These are phyloP conservation scores for Miichthys miiuy DNA, from an alignment of 2,797 vertebrate species.

Conservation along the genomic window DNA sequence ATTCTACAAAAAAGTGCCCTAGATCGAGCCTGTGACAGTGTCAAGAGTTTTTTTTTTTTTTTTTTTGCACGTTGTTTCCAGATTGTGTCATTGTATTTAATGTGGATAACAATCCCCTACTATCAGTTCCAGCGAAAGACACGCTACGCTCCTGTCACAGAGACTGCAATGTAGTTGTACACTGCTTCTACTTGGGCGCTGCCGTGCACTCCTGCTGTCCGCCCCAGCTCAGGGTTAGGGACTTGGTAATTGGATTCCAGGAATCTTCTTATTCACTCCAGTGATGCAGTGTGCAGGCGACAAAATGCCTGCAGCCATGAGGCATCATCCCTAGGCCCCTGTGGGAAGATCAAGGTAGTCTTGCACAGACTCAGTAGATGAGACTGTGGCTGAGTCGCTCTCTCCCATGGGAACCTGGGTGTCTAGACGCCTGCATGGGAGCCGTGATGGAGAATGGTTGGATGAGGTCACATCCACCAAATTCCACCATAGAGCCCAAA, in stretches of 20 bases:
- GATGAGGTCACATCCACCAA: conserved; percentile 44
- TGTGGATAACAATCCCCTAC: conserved; percentile 52
- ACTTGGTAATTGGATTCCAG: conserved; percentile 81
- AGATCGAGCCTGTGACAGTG: conserved; percentile 43
- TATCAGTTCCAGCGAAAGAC: conserved; percentile 42
- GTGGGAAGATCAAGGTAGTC: conserved; percentile 78
- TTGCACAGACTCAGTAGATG: conserved; percentile 68
- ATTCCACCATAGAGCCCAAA: conserved; percentile 6
- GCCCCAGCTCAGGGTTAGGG: conserved; percentile 64
- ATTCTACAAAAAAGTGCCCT: conserved; percentile 55
- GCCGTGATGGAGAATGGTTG: conserved; percentile 41
- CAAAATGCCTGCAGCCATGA: conserved; percentile 75
- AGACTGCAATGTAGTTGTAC: conserved; percentile 36
- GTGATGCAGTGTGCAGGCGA: conserved; percentile 71
- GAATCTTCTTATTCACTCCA: conserved; percentile 83
- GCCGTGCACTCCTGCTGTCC: conserved; percentile 63
- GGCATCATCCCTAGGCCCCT: conserved; percentile 66
- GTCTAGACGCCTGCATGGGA: conserved; percentile 55
- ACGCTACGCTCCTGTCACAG: conserved; percentile 41
- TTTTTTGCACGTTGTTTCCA: conserved; percentile 44
- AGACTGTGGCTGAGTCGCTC: conserved; percentile 57
- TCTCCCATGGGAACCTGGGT: conserved; percentile 50
- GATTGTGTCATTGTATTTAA: conserved; percentile 59
- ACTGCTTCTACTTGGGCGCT: conserved; percentile 46
- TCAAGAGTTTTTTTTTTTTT: conserved; percentile 30